phyloP scores from a whole-genome alignment of 1,140 invertebrate genomes.

The Sarcophaga peregrina region DNA sequence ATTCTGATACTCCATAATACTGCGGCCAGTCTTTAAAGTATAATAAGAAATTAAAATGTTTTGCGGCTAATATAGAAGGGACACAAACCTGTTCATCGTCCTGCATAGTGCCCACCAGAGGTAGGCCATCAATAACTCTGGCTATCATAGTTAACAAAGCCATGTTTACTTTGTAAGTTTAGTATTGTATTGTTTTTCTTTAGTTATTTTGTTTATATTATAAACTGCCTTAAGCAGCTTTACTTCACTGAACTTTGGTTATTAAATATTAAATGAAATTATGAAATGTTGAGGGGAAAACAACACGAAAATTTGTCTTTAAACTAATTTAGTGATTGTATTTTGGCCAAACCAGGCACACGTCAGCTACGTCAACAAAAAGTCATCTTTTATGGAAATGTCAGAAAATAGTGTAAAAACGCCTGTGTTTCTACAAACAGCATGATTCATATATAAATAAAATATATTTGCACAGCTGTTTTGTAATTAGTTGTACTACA shows the following conservation, averaged over 20 bases:
- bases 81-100: conserved; percentile 93
- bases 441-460: background rate
- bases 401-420: background rate
- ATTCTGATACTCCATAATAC: conserved; percentile 96
- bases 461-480: background rate
- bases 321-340: conserved; percentile 8
- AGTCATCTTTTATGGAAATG: conserved; percentile 11
- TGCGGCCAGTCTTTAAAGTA: conserved; percentile 81
- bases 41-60: conserved; percentile 34
- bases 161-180: conserved; percentile 73
- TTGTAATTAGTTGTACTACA: background rate
- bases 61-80: background rate
- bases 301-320: conserved; percentile 14
- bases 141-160: conserved; percentile 98
- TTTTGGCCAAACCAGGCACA: conserved; percentile 30
- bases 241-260: background rate
- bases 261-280: background rate
- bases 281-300: background rate
- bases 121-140: conserved; percentile 92
- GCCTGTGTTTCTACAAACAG: background rate
- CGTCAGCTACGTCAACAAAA: conserved; percentile 42
- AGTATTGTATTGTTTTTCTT: conserved; percentile 37
- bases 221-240: conserved; percentile 6
- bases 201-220: background rate
- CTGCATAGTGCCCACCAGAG: conserved; percentile 96